A percentile compares a stretch with the other conserved stretches of the same genome.
Conservation (phyloP, 2,888 invertebrate genomes). For the Hetaerina titia region DNA sequence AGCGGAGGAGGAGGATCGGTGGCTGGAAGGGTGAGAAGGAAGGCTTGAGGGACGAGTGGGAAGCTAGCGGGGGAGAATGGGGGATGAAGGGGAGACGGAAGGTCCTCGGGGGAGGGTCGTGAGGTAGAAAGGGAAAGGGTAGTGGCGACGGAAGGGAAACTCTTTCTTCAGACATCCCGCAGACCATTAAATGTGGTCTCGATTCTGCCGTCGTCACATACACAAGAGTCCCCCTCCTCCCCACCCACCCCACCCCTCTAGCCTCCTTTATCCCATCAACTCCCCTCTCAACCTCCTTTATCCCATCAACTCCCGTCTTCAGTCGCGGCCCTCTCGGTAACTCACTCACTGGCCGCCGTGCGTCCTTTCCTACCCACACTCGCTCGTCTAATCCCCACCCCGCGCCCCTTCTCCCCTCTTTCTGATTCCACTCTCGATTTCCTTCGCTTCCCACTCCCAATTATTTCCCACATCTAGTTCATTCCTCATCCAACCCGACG, state of each 20-base stretch:
- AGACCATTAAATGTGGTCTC: slow-evolving; percentile 57
- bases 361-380: background rate
- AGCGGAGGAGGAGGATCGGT: background rate
- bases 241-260: background rate
- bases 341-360: background rate
- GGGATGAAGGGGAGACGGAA: background rate
- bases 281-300: background rate
- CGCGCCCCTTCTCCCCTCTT: background rate
- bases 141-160: slow-evolving; percentile 35
- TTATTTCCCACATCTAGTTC: background rate
- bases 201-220: slow-evolving; percentile 55
- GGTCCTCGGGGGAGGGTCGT: background rate
- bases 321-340: background rate
- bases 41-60: background rate
- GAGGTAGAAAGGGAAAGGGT: slow-evolving; percentile 41
- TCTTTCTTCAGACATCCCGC: slow-evolving; percentile 33
- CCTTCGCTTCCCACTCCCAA: background rate
- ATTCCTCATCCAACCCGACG: background rate
- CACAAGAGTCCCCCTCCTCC: background rate
- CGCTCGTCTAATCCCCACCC: background rate
- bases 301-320: too few species aligned
- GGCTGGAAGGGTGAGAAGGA: background rate
- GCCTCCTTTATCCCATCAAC: background rate
- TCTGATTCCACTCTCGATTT: background rate
- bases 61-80: background rate